Base-by-base conservation (phyloP, 2,888 invertebrate genomes). In the Cheilosia vulpina region DNA sequence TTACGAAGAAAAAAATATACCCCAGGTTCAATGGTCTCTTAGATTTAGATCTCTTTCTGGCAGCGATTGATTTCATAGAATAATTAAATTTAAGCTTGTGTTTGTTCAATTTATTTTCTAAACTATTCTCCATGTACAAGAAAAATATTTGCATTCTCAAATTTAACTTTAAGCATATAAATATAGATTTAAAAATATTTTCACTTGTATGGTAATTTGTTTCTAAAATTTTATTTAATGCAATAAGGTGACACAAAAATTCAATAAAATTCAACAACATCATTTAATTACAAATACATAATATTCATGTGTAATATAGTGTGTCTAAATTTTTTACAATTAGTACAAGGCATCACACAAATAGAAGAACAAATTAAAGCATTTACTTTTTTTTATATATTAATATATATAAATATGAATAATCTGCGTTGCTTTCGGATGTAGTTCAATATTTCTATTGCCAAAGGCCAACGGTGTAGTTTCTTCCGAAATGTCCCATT, bases 401-500 rank as follows among this genome's bases (percentile, higher is more conserved):
- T 55, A 57, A 76, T 80, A 71, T 80, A 71, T 65, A 71, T 71
- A 57, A 78, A 85, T 65, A 71, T 71, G 50, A 71, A 85, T 85
- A 71, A 19, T 11, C 50, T 58, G 43, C 47, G 50, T 58, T 55
- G 47, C 24, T 50, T 76, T 57, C 15, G 43, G 62, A n/a, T 77
- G 19, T 50, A 83, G 15, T 43, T 58, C 19, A 75, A 55, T 4
- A 60, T 71, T 45, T 76, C 88, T 89, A 91, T 88, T 90, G 91
- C 89, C 90, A 90, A 80, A 89, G 88, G 87, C 96, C 96, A 92
- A 96, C 96, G 91, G 96, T 95, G 93, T 96, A 96, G 93, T 96
- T 97, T 93, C 96, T 95, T 88, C 95, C 94, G 93, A 95, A 95
- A 93, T 95, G 95, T 92, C 96, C 96, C 94, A 95, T 94, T 92